phyloP scores from a whole-genome alignment of 1,140 invertebrate genomes.

The Brachionus sp. region DNA sequence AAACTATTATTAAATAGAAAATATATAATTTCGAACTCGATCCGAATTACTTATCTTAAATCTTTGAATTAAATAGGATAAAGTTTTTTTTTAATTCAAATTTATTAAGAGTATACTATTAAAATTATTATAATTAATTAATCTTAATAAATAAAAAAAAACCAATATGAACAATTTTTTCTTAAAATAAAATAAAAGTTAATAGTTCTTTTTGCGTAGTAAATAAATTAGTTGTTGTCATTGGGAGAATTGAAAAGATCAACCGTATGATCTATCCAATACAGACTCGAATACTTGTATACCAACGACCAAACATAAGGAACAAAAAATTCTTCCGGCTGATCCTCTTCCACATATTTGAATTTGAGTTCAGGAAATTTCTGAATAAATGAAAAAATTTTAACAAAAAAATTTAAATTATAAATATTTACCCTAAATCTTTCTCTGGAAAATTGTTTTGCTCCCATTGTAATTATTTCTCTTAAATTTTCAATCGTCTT shows the following conservation, averaged over 20 bases:
- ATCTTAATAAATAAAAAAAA: neutral
- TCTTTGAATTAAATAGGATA: neutral
- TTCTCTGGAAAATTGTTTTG: constrained; percentile 81
- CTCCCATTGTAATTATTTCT: constrained; percentile 78
- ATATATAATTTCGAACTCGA: too few relatives aligned
- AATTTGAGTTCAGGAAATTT: constrained; percentile 98
- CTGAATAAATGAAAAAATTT: constrained; percentile 63
- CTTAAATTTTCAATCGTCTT: constrained; percentile 80
- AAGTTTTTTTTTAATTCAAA: too few relatives aligned
- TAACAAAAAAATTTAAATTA: neutral
- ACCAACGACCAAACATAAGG: constrained; percentile 90
- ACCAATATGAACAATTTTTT: neutral
- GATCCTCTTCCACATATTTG: constrained; percentile 96
- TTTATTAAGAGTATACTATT: too few relatives aligned
- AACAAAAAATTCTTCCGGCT: constrained; percentile 97
- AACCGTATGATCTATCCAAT: constrained; percentile 65
- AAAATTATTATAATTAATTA: neutral
- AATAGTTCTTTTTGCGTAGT: neutral
- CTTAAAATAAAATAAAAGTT: neutral
- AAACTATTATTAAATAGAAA: too few relatives aligned
- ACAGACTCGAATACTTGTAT: constrained; percentile 72
- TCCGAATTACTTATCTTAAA: neutral
- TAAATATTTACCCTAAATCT: constrained; percentile 71
- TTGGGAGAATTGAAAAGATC: neutral
- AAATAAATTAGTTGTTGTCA: neutral